Base-by-base conservation (phyloP, 2,888 invertebrate genomes). In the Agrotis exclamationis region DNA sequence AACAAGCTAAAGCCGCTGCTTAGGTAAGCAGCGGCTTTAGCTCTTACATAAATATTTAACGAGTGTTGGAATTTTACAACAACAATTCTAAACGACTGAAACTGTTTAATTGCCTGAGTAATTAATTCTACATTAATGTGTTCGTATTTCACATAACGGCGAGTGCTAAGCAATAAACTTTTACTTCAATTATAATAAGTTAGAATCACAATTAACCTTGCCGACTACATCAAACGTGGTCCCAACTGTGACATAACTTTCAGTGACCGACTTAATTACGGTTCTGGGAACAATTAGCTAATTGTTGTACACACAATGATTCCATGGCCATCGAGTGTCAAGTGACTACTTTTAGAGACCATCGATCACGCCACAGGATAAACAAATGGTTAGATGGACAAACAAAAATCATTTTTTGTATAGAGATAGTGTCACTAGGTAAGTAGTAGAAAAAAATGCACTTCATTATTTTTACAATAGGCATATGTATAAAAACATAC, bases 251-350 rank as follows among this genome's bases (percentile, higher is more conserved):
- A 63, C 16, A 58, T 50, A 62, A 60, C 53, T 68, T 67, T 62
- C 33, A 47, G 24, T 57, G 74, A 18, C 59, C 44, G 64, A 58
- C 44, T 51, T 56, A 57, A 28, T 58, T 57, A 58, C n/a, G 22
- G 24, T 74, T 79, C 62, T 54, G 50, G 59, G 64, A 53, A 47
- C 74, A 50, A 76, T 81, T 66, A 81, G 33, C 65, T 79, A 73
- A 79, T 76, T 59, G 53, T 44, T 70, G 57, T 44, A 20, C 2
- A 44, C 22, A 48, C 33, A 6, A 33, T 33, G 33, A 33, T 6
- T 33, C 18, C 13, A 22, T 75, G 59, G 62, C 50, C 45, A 44
- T 54, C 39, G 18, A 24, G 18, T 39, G 66, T 48, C 50, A 20
- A 50, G 45, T 44, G 47, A n/a, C 28, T 20, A 4, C 14, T 13